Evolutionary conservation across 2,888 invertebrate genomes (phyloP), one percentile per base, ranked within the genome.

Genomic region (Itoplectis maculator): DNA sequence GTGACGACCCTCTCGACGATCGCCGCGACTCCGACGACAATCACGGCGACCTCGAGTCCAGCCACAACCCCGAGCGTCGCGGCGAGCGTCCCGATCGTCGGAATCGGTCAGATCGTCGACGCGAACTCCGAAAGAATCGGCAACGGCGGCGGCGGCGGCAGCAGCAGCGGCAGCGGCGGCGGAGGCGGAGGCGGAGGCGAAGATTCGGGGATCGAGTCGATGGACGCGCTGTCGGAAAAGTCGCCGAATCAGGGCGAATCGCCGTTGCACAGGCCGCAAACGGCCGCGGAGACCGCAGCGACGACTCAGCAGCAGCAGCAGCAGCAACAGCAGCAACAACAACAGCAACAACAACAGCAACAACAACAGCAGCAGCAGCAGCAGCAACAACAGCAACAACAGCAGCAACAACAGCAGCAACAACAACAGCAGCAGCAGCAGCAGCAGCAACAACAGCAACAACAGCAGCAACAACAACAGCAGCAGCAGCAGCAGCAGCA

Each of bases 171-270:
- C 37, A 88, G 90, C n/a, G 88, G 85, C 9, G 85, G 83, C 54
- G 85, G 87, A 59, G 88, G 87, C 23, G 87, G 87, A 74, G 89
- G 87, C 37, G 88, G 90, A 40, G 97, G 97, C 59, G 98, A 98
- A 91, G 97, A 98, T 93, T 97, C 97, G 77, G 98, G 98, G 15
- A 98, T 98, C 77, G 98, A 98, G 92, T 97, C 97, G 47, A 97
- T 98, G 98, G 98, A 98, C 91, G 97, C 98, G 1, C 93, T 97
- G n/a, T 97, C 97, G 20, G 98, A 98, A 92, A 98, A 98, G 91
- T 97, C 96, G 84, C 97, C 97, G n/a, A 97, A 97, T 92, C 97
- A 97, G 92, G 96, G 97, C 94, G 94, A 97, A 95, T 92, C 97
- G 95, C 84, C 95, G 93, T 85, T 93, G 87, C 91, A 92, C 87